Percentiles rank a stretch among this genome's conserved stretches.
These are phyloP conservation scores for Tokudaia tokunoshimensis DNA, from an alignment of 2,797 vertebrate species.

Conservation along the genomic window DNA sequence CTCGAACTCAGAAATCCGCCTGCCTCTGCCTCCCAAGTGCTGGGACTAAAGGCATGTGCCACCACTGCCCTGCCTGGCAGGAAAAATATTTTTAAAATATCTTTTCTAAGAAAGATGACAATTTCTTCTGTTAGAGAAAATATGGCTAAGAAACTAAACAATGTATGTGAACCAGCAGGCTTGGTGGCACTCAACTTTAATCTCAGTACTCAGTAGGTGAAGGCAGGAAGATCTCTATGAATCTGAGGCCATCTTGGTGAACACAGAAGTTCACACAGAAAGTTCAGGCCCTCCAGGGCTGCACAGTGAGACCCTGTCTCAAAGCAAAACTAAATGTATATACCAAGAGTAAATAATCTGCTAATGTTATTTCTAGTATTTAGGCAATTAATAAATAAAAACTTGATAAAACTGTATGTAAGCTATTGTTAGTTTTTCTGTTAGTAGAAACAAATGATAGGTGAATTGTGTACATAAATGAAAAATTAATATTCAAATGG, in stretches of 20 bases:
- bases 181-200: not conserved
- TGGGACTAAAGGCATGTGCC: too few species aligned
- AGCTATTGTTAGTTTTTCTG: not conserved
- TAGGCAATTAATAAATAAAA: not conserved
- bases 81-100: not conserved
- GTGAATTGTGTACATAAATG: not conserved
- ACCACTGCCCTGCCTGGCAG: too few species aligned
- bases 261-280: not conserved
- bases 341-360: not conserved
- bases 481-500: slow-evolving; percentile 22
- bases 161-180: not conserved
- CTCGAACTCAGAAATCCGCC: too few species aligned
- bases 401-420: not conserved
- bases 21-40: too few species aligned
- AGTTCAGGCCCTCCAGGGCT: not conserved
- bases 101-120: slow-evolving; percentile 20
- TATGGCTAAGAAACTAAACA: slow-evolving; percentile 5
- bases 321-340: not conserved
- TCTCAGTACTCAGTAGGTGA: not conserved
- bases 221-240: not conserved
- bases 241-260: not conserved
- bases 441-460: not conserved
- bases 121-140: not conserved
- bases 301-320: not conserved
- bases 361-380: not conserved